Evolutionary conservation across 2,113 vertebrate genomes (phyloP), one percentile per base, ranked within the genome.

Genomic region (Hemicordylus capensis): DNA sequence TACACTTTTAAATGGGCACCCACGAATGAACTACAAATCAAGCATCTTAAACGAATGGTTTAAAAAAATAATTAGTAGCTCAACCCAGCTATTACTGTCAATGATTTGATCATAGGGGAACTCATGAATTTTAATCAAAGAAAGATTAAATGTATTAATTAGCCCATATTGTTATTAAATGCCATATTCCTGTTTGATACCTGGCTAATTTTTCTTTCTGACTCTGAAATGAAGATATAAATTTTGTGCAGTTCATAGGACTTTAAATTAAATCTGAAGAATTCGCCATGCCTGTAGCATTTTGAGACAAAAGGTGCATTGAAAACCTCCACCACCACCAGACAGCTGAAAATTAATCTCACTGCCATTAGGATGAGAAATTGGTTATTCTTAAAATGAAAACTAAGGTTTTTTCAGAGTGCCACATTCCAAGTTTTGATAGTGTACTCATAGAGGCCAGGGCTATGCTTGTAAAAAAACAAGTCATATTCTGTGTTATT

Each of bases 11-110:
- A 80, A 86, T 48, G 77, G 4, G 7, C 19, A 84, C 7, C 2
- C 20, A 26, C 86, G 4, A 82, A 86, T 76, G 91, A 90, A 31
- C 69, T 67, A 78, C 15, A 92, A 92, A 90, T 24, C 39, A 46
- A 19, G 0, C 11, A 63, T 91, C 87, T 92, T 64, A 92, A 92
- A 14, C 1, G 88, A 89, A 14, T 46, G 63, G 8, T n/a, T 90
- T 95, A 58, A 64, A 82, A 90, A 93, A 90, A 87, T 85, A 92
- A 84, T 28, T 89, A 82, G 59, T 86, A 90, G 37, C 81, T 69
- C 61, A 93, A 93, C n/a, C 6, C 86, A 90, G 42, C 0, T 90
- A 76, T 92, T 94, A 85, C 26, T 67, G 4, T 83, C 39, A 89
- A 61, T 85, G 77, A 84, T 81, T 90, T 86, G 90, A 82, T 91